Base-by-base conservation (phyloP, 2,888 invertebrate species). In the Athrips mouffetella region DNA sequence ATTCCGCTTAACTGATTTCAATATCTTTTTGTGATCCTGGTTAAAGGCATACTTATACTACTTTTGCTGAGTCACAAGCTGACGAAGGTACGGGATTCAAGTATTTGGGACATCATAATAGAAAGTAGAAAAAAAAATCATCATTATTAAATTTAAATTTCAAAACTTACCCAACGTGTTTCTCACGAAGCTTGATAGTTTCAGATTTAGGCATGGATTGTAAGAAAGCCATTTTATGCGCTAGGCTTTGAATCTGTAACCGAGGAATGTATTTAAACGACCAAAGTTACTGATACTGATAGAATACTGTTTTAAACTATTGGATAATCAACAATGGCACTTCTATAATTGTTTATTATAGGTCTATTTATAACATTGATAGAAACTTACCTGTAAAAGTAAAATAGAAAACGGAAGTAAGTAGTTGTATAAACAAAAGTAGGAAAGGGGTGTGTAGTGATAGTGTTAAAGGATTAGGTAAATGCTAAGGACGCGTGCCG, bases 131-230 rank as follows among this genome's bases (percentile, higher is more conserved):
- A 0, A 2, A 37, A 37, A 5, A 21, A 37, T 2, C 3, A 11
- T 20, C 16, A 18, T 21, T 5, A 11, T 27, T 10, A 10, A 10
- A 10, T 23, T 21, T 18, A 37, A 39, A 77, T 47, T 49, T 45
- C 49, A 41, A 49, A 53, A 65, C 93, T 93, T 80, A 96, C 96
- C 96, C 96, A 63, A 96, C 92, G 67, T 94, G 92, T 68, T 94
- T 92, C 72, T 96, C 93, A 27, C 96, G 90, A 45, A 96, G 89
- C 57, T 92, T 92, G 51, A 96, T 92, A 1, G 96, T 96, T 70
- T 96, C 94, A 52, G 90, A 85, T 81, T 96, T 96, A 20, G 93
- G 88, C 90, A 96, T 90, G 50, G 92, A 92, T 78, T 95, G 94
- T 73, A 85, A 60, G 53, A 82, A 86, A 55, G 88, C 89, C 92